These are phyloP conservation scores for Pentalonia nigronervosa DNA, from an alignment of 1,140 invertebrate species.

Conservation along the genomic window DNA sequence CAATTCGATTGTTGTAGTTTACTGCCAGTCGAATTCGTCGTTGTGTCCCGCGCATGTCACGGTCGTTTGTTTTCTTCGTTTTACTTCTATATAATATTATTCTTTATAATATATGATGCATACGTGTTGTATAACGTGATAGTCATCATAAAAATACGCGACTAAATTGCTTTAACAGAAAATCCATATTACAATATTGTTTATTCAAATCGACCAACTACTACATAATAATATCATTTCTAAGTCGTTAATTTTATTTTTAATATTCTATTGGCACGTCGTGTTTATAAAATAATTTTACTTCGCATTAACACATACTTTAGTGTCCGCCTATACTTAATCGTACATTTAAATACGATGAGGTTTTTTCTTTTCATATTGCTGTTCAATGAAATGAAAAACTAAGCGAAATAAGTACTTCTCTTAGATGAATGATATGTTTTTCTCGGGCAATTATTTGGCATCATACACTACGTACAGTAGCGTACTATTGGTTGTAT, in stretches of 20 bases:
- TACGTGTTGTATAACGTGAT: not conserved
- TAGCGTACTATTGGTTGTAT: not conserved
- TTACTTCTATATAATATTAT: not conserved
- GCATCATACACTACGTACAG: not conserved
- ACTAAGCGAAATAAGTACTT: not conserved
- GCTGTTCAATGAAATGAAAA: not conserved
- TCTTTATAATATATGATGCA: not conserved
- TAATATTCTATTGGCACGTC: not conserved
- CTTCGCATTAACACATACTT: not conserved
- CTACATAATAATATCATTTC: not conserved
- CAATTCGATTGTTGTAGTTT: not conserved
- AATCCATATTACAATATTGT: not conserved
- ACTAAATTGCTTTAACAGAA: not conserved
- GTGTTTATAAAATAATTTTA: not conserved
- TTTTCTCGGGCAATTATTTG: not conserved
- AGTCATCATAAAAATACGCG: not conserved
- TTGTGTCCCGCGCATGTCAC: not conserved
- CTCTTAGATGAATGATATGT: not conserved
- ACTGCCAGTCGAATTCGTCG: constrained; percentile 10
- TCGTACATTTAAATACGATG: too few relatives aligned
- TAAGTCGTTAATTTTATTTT: not conserved
- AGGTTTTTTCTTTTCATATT: not conserved
- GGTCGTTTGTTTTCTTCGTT: constrained; percentile 15
- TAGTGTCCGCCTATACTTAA: not conserved
- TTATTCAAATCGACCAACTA: not conserved